Conservation (phyloP, 2,888 invertebrate genomes). For the Hypomecis atomaria region DNA sequence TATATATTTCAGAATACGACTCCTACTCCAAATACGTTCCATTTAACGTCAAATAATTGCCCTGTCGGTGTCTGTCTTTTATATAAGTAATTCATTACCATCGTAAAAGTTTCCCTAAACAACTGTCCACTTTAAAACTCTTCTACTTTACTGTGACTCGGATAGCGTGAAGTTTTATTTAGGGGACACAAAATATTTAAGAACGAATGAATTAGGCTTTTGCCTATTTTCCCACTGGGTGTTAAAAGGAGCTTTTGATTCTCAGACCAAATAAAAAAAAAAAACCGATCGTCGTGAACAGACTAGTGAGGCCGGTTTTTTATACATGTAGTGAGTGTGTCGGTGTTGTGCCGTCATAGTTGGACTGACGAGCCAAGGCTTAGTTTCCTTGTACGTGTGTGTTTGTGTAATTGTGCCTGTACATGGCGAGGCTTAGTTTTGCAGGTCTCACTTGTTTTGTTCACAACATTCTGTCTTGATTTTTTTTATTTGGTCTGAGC, state of each 20-base stretch:
- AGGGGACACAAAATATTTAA: slow-evolving; percentile 23
- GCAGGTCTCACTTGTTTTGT: too few species aligned
- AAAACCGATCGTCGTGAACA: too few species aligned
- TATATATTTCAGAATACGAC: neutral
- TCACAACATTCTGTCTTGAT: too few species aligned
- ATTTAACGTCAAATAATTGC: slow-evolving; percentile 47
- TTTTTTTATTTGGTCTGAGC: too few species aligned
- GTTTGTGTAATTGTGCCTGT: too few species aligned
- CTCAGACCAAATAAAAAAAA: too few species aligned
- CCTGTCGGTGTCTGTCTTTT: slow-evolving; percentile 47
- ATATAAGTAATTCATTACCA: slow-evolving; percentile 67
- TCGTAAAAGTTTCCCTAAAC: slow-evolving; percentile 62
- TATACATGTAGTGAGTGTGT: too few species aligned
- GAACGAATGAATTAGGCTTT: slow-evolving; percentile 7
- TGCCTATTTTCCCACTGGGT: slow-evolving; percentile 1
- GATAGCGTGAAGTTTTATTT: slow-evolving; percentile 34
- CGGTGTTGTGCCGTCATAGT: too few species aligned
- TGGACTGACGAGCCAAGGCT: too few species aligned
- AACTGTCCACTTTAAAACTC: slow-evolving; percentile 55
- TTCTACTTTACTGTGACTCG: slow-evolving; percentile 39
- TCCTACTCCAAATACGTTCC: slow-evolving; percentile 19
- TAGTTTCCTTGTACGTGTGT: too few species aligned
- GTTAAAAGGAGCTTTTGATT: neutral
- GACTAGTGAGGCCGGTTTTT: too few species aligned
- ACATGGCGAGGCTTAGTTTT: too few species aligned